Evolutionary conservation across 2,888 invertebrate species (phyloP), one percentile per base, ranked within the genome.

Genomic region (Neoaliturus tenellus): DNA sequence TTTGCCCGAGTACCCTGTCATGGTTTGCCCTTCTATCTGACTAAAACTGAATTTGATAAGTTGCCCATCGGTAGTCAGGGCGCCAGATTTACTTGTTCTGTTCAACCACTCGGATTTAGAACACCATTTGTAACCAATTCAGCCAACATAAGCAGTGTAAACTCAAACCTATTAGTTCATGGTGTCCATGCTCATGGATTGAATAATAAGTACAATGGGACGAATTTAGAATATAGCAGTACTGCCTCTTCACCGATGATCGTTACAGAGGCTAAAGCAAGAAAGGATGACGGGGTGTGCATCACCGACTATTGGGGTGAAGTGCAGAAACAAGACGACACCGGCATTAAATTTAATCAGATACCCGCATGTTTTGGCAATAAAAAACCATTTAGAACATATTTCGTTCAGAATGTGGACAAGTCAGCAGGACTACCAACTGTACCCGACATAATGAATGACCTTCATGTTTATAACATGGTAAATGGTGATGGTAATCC

Each of bases 361-460:
- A 75, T 75, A 48, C 75, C 75, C 5, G 48, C 75, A 2, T 48
- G 75, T 75, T 75, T 75, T 33, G 48, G 44, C 0, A 75, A 75
- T n/a, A 75, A 75, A 8, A 75, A 75, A 14, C 48, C 75, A 25
- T 48, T 75, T 20, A 35, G 44, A 20, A 75, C 48, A 28, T 75
- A 75, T 23, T 75, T 28, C 17, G 25, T 25, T 28, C 75, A 75
- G 23, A 71, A 35, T n/a, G 6, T 41, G 3, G 71, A 71, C 17
- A 39, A 33, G 10, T 20, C 3, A 20, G 41, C n/a, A n/a, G 41
- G 41, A 20, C 4, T 41, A 20, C 39, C 35, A 4, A 41, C 39
- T 12, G 10, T 75, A 48, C 75, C 75, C 3, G 75, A 75, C 17
- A 44, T 75, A 28, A 75, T 75, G 75, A 14, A 23, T 5, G 75